Conservation (phyloP, 1,140 invertebrate species). For the Drosophila leontia region DNA sequence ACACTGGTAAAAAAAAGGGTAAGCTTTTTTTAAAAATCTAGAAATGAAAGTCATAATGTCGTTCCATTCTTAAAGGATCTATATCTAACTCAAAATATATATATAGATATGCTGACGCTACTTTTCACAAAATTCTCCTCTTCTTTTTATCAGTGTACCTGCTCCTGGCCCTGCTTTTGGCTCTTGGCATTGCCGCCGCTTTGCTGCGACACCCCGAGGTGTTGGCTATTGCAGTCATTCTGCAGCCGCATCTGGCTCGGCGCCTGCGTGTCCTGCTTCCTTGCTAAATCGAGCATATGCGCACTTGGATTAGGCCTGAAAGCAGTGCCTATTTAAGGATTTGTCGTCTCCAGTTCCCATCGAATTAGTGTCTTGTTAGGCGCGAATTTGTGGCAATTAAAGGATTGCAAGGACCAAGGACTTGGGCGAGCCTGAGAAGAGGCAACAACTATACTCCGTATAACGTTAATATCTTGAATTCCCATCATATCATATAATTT, state of each 20-base stretch:
- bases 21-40: no score
- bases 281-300: constrained; percentile 67
- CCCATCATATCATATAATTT: not conserved
- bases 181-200: constrained; percentile 70
- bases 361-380: constrained; percentile 15
- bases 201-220: constrained; percentile 81
- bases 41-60: no score
- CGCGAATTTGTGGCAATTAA: constrained; percentile 2
- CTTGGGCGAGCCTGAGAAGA: no score
- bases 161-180: constrained; percentile 1
- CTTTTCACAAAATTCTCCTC: no score
- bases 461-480: not conserved
- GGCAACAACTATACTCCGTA: no score
- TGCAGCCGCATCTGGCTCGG: not conserved
- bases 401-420: constrained; percentile 6
- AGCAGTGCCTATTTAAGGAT: constrained; percentile 23
- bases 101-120: no score
- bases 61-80: no score
- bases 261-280: constrained; percentile 20
- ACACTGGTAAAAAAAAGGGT: no score
- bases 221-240: constrained; percentile 74
- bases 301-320: constrained; percentile 59
- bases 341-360: constrained; percentile 19
- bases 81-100: no score
- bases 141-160: not conserved